Conservation (phyloP, 2,888 invertebrate species). For the Drosophila borborema region DNA sequence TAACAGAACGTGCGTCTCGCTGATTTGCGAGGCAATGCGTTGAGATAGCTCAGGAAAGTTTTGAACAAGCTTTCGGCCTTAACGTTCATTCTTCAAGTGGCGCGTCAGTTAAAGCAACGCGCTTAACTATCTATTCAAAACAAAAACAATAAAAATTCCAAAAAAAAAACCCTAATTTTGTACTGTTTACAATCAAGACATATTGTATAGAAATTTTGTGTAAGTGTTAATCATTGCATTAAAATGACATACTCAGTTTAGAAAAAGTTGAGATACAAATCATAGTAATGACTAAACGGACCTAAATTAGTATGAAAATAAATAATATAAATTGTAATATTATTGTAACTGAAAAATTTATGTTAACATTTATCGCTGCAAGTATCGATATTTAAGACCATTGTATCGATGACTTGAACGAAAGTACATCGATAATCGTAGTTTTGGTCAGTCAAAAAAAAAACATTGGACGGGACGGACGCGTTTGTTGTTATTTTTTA, state of each 20-base stretch:
- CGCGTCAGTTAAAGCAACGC: background rate
- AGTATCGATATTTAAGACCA: background rate
- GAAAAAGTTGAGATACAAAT: background rate
- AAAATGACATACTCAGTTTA: background rate
- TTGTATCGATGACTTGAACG: background rate
- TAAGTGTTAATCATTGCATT: background rate
- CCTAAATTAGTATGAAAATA: too few species aligned
- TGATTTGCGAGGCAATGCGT: background rate
- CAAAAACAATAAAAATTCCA: background rate
- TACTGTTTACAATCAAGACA: slow-evolving; percentile 1
- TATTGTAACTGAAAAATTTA: background rate
- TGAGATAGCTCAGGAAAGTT: background rate
- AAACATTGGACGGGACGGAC: slow-evolving; percentile 48
- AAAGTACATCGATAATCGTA: slow-evolving; percentile 35
- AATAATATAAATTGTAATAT: background rate
- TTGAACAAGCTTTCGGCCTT: background rate
- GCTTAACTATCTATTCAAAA: background rate
- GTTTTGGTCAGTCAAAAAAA: slow-evolving; percentile 49
- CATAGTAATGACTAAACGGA: background rate
- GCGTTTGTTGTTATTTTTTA: slow-evolving; percentile 63
- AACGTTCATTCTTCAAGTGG: slow-evolving; percentile 1
- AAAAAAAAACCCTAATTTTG: background rate
- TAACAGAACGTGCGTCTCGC: slow-evolving; percentile 35
- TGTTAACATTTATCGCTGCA: background rate
- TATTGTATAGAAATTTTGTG: background rate